phyloP scores from a whole-genome alignment of 2,888 invertebrate species.

The Formica aserva region DNA sequence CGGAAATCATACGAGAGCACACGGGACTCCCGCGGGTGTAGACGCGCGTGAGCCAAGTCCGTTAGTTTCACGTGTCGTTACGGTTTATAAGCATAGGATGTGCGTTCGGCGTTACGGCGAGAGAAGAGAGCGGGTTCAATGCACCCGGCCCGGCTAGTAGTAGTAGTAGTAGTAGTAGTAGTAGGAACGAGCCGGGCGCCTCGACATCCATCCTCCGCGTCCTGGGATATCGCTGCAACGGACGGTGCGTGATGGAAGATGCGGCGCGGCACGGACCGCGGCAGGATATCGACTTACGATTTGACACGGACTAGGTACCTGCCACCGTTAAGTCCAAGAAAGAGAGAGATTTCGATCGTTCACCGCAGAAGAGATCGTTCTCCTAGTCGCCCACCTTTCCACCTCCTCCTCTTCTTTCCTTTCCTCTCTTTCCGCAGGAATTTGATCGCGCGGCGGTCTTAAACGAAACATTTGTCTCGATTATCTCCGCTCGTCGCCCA shows the following conservation, averaged over 20 bases:
- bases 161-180: slow-evolving; percentile 31
- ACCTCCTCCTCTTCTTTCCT: background rate
- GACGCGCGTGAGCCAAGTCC: slow-evolving; percentile 75
- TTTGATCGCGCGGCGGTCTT: slow-evolving; percentile 66
- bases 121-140: slow-evolving; percentile 76
- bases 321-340: slow-evolving; percentile 72
- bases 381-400: background rate
- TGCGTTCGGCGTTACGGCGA: slow-evolving; percentile 76
- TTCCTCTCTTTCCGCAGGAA: slow-evolving; percentile 60
- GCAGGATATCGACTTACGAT: slow-evolving; percentile 78
- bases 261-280: slow-evolving; percentile 41
- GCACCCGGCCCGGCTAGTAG: slow-evolving; percentile 70
- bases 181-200: slow-evolving; percentile 68
- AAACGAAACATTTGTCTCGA: slow-evolving; percentile 74
- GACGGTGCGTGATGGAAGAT: slow-evolving; percentile 61
- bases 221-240: slow-evolving; percentile 73
- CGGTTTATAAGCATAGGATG: slow-evolving; percentile 83
- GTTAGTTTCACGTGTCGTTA: slow-evolving; percentile 84
- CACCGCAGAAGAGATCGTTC: slow-evolving; percentile 57
- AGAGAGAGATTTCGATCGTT: slow-evolving; percentile 78
- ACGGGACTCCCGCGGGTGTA: slow-evolving; percentile 71
- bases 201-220: slow-evolving; percentile 74
- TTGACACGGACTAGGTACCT: slow-evolving; percentile 76
- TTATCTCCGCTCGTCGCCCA: slow-evolving; percentile 68
- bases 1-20: slow-evolving; percentile 58